phyloP scores from a whole-genome alignment of 2,888 invertebrate species.

The Norana najaformis region DNA sequence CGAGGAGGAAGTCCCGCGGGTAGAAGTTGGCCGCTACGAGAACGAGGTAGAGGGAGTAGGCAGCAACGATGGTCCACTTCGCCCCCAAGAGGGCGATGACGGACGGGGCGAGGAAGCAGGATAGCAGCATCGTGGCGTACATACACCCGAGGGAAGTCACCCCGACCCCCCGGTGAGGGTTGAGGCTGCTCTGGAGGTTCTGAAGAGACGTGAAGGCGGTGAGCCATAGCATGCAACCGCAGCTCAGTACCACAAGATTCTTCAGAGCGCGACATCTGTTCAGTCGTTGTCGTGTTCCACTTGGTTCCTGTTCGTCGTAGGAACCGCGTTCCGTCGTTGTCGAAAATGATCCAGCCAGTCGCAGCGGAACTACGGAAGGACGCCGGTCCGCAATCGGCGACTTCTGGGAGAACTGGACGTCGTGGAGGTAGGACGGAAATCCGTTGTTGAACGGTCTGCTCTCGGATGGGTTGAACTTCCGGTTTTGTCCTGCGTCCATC shows the following conservation, averaged over 20 bases:
- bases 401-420: not conserved
- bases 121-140: constrained; percentile 56
- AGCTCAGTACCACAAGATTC: constrained; percentile 54
- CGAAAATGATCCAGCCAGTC: not conserved
- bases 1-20: constrained; percentile 52
- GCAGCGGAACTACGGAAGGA: not conserved
- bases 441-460: not conserved
- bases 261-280: constrained; percentile 48
- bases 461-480: not conserved
- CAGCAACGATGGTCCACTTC: constrained; percentile 58
- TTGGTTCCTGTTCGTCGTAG: not conserved
- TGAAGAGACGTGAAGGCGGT: constrained; percentile 58
- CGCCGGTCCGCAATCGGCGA: not conserved
- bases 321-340: not conserved
- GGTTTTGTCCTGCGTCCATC: not conserved
- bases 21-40: constrained; percentile 58
- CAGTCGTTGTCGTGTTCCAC: not conserved
- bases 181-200: constrained; percentile 56
- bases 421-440: not conserved
- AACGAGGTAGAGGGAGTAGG: constrained; percentile 52
- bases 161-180: constrained; percentile 52
- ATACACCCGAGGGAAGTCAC: constrained; percentile 57
- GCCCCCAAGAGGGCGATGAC: constrained; percentile 54
- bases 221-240: constrained; percentile 58
- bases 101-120: constrained; percentile 57